These are phyloP conservation scores for Heterocephalus glaber DNA, from an alignment of 2,113 vertebrate species.

Conservation along the genomic window DNA sequence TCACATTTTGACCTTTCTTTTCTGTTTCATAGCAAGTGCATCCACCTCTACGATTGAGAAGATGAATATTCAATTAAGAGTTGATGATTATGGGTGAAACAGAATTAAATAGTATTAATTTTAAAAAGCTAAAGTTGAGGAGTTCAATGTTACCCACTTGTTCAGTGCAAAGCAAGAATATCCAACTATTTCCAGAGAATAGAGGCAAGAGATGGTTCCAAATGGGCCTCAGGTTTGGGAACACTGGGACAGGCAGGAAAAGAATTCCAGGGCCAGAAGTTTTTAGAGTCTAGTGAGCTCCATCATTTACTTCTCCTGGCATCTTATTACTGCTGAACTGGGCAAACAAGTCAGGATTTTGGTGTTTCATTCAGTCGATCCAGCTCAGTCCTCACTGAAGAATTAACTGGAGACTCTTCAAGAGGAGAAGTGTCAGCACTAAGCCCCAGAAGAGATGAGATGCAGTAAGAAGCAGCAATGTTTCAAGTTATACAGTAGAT, in stretches of 20 bases:
- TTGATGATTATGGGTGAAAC: constrained; percentile 70
- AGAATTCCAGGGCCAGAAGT: neutral
- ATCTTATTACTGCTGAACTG: neutral
- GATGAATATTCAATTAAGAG: constrained; percentile 78
- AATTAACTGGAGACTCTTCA: neutral
- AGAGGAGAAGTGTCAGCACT: neutral
- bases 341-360: neutral
- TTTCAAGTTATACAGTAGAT: neutral
- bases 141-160: constrained; percentile 55
- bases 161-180: neutral
- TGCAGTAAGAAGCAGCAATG: neutral
- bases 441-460: neutral
- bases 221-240: neutral
- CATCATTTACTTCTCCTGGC: neutral
- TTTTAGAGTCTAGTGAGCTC: neutral
- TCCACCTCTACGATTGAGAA: constrained; percentile 71
- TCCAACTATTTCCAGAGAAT: neutral
- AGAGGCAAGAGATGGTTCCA: neutral
- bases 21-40: constrained; percentile 52
- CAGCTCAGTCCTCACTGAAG: neutral
- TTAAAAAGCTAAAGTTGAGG: constrained; percentile 20
- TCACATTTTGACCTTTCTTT: constrained; percentile 54
- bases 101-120: constrained; percentile 77
- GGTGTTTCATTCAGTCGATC: no score
- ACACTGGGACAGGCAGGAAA: neutral